A percentile compares a stretch with the other conserved stretches of the same genome.
Conservation (phyloP, 2,888 invertebrate genomes). For the Papilio protenor region DNA sequence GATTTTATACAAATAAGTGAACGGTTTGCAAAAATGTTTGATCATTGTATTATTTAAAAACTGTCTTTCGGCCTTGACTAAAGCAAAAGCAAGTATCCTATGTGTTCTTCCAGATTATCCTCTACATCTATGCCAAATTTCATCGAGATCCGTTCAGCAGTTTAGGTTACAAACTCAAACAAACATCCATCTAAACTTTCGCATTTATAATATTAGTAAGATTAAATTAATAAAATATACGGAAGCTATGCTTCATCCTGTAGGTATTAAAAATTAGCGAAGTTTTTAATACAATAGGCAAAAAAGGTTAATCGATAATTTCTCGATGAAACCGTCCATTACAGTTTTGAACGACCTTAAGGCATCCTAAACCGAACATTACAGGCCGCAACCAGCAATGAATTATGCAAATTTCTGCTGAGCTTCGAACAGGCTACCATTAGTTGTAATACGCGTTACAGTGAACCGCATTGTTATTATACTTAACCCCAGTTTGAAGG, state of each 20-base stretch:
- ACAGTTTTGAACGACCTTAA: conserved; percentile 48
- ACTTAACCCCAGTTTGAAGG: conserved; percentile 60
- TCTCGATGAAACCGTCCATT: conserved; percentile 53
- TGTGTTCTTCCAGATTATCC: too few species aligned
- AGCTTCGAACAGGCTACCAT: conserved; percentile 66
- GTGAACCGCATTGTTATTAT: conserved; percentile 65
- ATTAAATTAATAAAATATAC: not conserved
- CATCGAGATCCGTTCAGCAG: too few species aligned
- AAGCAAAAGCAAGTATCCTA: too few species aligned
- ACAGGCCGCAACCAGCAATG: conserved; percentile 74
- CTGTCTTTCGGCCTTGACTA: too few species aligned
- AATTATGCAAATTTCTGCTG: conserved; percentile 75
- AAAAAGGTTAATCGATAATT: conserved; percentile 56
- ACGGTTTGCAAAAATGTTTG: not conserved
- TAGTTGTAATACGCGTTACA: conserved; percentile 67
- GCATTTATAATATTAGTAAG: not conserved
- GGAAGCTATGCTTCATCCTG: not conserved
- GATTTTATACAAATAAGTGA: conserved; percentile 12
- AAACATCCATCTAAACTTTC: not conserved
- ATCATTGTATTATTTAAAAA: not conserved
- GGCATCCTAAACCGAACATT: conserved; percentile 66
- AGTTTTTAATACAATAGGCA: conserved; percentile 3
- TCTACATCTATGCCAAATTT: too few species aligned
- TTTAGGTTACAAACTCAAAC: too few species aligned
- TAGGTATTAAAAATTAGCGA: not conserved